phyloP scores from a whole-genome alignment of 2,888 invertebrate genomes.

The Hirtodrosophila trivittata region DNA sequence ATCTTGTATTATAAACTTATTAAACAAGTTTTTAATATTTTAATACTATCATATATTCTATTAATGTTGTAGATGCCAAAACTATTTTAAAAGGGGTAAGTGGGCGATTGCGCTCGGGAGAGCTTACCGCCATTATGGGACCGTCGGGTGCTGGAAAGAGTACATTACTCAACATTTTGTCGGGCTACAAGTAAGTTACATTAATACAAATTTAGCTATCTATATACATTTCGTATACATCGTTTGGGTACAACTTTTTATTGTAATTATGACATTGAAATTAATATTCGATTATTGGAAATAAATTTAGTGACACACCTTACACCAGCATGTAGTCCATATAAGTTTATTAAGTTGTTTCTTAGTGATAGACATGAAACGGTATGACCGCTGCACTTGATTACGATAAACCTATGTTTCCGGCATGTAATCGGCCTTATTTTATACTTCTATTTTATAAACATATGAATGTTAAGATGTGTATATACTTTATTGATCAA shows the following conservation, averaged over 20 bases:
- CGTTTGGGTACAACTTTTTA: no score
- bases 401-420: constrained; percentile 39
- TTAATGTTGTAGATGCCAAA: constrained; percentile 89
- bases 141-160: constrained; percentile 98
- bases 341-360: constrained; percentile 5
- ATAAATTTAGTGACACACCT: background rate
- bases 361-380: constrained; percentile 15
- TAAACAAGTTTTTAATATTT: no score
- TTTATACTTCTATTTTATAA: constrained; percentile 21
- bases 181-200: constrained; percentile 94
- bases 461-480: constrained; percentile 9
- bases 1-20: no score
- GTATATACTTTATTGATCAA: constrained; percentile 36
- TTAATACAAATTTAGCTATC: no score
- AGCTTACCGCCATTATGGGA: constrained; percentile 98
- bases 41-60: background rate
- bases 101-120: constrained; percentile 93
- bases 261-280: no score
- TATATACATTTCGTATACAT: no score
- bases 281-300: background rate
- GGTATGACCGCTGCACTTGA: no score
- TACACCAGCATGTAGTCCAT: background rate
- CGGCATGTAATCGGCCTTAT: constrained; percentile 44
- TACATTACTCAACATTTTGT: constrained; percentile 95
- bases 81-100: constrained; percentile 95